phyloP scores from a whole-genome alignment of 2,113 vertebrate genomes.

The Lamprotornis superbus region DNA sequence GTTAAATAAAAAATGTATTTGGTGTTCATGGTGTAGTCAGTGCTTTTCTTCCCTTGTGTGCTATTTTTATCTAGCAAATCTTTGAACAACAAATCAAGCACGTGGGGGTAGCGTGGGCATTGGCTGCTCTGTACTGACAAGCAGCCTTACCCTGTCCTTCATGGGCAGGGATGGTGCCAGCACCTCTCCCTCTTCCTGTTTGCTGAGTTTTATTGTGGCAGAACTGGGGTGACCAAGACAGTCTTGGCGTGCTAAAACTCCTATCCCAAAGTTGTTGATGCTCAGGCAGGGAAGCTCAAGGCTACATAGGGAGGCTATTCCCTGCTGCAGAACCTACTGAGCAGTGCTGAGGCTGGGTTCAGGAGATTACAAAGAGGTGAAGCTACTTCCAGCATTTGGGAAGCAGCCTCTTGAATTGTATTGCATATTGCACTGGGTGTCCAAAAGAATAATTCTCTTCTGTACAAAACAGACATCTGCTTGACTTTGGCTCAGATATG shows the following conservation, averaged over 20 bases:
- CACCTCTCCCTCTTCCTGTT: background rate
- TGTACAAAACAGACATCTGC: background rate
- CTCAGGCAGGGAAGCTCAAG: background rate
- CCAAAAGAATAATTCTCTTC: background rate
- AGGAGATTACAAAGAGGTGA: background rate
- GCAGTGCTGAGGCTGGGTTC: background rate
- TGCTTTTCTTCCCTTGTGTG: background rate
- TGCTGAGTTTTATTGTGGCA: background rate
- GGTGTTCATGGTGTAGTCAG: background rate
- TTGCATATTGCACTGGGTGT: background rate
- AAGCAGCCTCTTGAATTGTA: background rate
- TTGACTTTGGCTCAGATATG: accelerated
- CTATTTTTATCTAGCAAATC: background rate
- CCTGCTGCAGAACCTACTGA: background rate
- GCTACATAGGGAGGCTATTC: accelerated
- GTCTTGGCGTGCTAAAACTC: background rate
- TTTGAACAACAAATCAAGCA: background rate
- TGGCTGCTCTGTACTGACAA: background rate
- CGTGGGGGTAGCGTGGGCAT: accelerated
- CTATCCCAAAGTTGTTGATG: background rate
- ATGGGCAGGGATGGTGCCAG: background rate
- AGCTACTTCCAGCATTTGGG: background rate
- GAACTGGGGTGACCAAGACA: background rate
- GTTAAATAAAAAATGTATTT: background rate
- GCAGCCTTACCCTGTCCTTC: background rate